Conservation (phyloP, 2,888 invertebrate genomes). For the Hyposoter dolosus region DNA sequence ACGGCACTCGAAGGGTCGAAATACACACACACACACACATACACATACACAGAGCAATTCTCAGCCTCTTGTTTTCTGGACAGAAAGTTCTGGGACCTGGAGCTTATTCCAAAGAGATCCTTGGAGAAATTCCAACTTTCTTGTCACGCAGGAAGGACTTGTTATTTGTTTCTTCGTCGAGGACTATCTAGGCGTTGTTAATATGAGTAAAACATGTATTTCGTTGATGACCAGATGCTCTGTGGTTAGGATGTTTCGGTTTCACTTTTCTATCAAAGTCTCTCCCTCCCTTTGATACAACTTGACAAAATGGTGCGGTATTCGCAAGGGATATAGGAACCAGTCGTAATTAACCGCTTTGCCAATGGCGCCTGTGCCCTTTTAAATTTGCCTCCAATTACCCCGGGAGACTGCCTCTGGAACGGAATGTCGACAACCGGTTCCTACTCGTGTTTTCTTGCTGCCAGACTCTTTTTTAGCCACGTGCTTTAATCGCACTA, state of each 20-base stretch:
- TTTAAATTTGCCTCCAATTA: constrained; percentile 70
- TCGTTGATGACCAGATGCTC: constrained; percentile 53
- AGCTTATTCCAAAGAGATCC: constrained; percentile 44
- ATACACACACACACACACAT: constrained; percentile 7
- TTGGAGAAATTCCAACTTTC: constrained; percentile 74
- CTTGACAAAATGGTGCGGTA: constrained; percentile 35
- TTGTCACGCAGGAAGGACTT: constrained; percentile 68
- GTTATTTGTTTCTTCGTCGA: constrained; percentile 56
- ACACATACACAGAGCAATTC: constrained; percentile 40
- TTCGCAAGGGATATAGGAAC: constrained; percentile 41
- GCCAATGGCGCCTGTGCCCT: constrained; percentile 73
- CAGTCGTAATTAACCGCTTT: constrained; percentile 75
- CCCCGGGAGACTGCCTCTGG: constrained; percentile 70
- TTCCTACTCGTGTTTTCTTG: constrained; percentile 73
- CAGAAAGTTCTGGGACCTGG: constrained; percentile 50
- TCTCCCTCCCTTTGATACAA: neutral
- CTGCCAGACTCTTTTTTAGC: constrained; percentile 16
- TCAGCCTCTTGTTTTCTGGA: constrained; percentile 64
- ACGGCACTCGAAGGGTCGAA: constrained; percentile 68
- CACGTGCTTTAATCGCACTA: constrained; percentile 21
- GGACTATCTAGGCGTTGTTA: constrained; percentile 56
- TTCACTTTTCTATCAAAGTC: neutral
- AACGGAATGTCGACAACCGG: constrained; percentile 77
- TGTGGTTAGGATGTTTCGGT: neutral
- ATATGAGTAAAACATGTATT: constrained; percentile 61